Conservation (phyloP, 2,113 vertebrate species). For the Progne subis region DNA sequence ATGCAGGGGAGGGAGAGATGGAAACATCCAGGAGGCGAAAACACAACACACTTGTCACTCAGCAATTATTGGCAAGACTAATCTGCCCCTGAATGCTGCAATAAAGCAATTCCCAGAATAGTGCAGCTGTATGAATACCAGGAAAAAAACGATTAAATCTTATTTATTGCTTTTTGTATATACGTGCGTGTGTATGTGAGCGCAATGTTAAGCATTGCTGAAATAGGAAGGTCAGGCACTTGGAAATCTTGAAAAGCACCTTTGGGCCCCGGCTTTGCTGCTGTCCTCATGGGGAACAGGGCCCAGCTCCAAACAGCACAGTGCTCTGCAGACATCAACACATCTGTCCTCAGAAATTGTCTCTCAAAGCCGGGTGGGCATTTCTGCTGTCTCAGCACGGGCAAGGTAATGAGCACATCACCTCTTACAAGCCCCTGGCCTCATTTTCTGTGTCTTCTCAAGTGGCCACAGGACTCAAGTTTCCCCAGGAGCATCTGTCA, state of each 20-base stretch:
- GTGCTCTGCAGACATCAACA: too few relatives aligned
- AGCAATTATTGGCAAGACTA: conserved; percentile 61
- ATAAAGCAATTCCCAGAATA: conserved; percentile 59
- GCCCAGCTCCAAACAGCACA: not conserved
- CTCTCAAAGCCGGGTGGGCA: not conserved
- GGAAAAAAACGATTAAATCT: conserved; percentile 57
- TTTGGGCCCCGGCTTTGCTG: not conserved
- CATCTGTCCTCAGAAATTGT: not conserved
- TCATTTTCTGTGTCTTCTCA: not conserved
- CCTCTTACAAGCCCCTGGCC: not conserved
- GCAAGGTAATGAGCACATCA: not conserved
- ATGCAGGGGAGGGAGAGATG: not conserved
- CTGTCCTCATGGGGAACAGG: not conserved
- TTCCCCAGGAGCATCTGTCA: not conserved
- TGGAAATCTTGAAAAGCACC: not conserved
- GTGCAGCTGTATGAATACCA: conserved; percentile 54
- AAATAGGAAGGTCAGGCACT: not conserved
- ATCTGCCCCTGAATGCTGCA: conserved; percentile 57
- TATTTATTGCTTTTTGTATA: not conserved
- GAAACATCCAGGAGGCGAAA: not conserved
- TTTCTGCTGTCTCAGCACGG: not conserved
- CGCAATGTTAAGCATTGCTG: not conserved
- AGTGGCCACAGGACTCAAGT: not conserved
- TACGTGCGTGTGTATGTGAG: not conserved
- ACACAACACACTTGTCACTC: not conserved